These are phyloP conservation scores for Bucco capensis DNA, from an alignment of 2,113 vertebrate species.

Conservation along the genomic window DNA sequence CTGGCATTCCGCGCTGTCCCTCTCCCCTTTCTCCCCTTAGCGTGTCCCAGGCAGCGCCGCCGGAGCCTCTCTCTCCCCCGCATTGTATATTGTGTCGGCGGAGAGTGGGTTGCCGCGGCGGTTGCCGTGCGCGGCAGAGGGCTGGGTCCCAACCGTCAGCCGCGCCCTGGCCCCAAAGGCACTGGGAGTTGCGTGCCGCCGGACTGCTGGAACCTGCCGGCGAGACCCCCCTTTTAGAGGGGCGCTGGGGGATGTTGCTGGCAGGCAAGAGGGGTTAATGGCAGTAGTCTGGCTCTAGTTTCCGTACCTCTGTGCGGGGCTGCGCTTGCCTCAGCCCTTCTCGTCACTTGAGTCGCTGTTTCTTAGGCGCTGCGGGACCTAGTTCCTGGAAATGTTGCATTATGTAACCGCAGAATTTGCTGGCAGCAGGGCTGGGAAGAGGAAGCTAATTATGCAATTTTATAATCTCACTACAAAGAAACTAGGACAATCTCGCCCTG, in stretches of 20 bases:
- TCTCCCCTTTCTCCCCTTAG: not conserved
- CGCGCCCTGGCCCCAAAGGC: not conserved
- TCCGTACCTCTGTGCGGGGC: not conserved
- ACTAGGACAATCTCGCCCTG: slow-evolving; percentile 64
- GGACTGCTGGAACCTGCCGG: not conserved
- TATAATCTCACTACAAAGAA: slow-evolving; percentile 80
- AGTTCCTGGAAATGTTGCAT: slow-evolving; percentile 83
- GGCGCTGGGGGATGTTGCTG: not conserved
- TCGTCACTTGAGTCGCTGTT: slow-evolving; percentile 35
- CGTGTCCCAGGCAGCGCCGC: not conserved
- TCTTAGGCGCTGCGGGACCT: slow-evolving; percentile 44
- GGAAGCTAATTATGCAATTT: slow-evolving; percentile 72
- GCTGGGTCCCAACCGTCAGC: not conserved
- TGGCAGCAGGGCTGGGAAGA: slow-evolving; percentile 63
- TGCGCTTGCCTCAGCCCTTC: not conserved
- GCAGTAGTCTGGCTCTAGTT: not conserved
- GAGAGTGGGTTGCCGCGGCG: not conserved
- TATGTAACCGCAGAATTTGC: slow-evolving; percentile 78
- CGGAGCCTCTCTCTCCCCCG: not conserved
- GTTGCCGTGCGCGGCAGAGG: not conserved
- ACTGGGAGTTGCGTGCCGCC: not conserved
- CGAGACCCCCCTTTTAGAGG: not conserved
- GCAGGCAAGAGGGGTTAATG: not conserved
- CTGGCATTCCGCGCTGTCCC: too few relatives aligned
- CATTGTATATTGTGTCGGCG: not conserved